Base-by-base conservation (phyloP, 2,888 invertebrate species). In the Anaspis maculata region DNA sequence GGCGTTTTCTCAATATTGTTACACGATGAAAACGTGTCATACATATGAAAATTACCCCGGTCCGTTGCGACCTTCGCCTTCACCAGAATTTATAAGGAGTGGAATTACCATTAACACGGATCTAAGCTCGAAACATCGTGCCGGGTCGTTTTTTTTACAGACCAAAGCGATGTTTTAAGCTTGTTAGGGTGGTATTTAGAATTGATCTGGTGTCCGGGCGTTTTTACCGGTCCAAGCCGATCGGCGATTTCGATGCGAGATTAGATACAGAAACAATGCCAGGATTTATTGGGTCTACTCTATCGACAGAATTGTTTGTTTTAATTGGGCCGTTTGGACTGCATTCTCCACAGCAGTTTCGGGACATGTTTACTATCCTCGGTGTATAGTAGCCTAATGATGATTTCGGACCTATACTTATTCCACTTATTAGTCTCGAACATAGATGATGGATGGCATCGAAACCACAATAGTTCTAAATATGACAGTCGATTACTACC, bases 231-330 rank as follows among this genome's bases (percentile, higher is more conserved):
- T 47, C 35, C 30, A 45, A 46, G 44, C 45, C 52, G 57, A 60
- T 59, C 58, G 55, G 41, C 54, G 61, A 62, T 62, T 54, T 60
- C 56, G 62, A 62, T 62, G 49, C 33, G 21, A 62, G 62, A 62
- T 62, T 61, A 62, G 62, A 62, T 62, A 57, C 48, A 49, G 54
- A 55, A 62, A 62, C 62, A 62, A 62, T 62, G 62, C 61, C 49
- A 45, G 51, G 59, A 62, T 62, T 62, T 62, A 62, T 62, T 59
- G 55, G 60, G 53, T 53, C 59, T 57, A 57, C 56, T 60, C 57
- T 59, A 61, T 57, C 57, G 59, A 45, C 46, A 44, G 50, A 45
- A 45, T 43, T 48, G 52, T 48, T 51, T 50, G 50, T 52, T 57
- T 57, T 57, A 56, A 57, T 56, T 56, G 59, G 57, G 46, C 48